These are phyloP conservation scores for Rhipidura dahli DNA, from an alignment of 2,113 vertebrate species.

Conservation along the genomic window DNA sequence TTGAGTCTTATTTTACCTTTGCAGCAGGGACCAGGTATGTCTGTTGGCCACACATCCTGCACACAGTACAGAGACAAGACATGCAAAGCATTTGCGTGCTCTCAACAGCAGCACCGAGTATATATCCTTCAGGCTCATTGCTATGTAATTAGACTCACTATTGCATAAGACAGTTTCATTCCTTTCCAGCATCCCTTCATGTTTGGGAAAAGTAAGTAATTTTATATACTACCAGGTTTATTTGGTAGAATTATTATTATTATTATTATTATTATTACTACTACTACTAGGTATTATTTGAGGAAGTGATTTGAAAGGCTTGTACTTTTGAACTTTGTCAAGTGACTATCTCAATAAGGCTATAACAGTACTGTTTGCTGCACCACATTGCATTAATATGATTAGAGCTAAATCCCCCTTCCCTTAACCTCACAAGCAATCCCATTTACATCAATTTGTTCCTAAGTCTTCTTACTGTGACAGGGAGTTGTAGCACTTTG, in stretches of 20 bases:
- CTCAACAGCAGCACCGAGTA: not conserved
- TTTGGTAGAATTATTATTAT: too few species aligned
- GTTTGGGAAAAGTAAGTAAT: not conserved
- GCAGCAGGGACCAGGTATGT: not conserved
- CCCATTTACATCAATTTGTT: constrained; percentile 10
- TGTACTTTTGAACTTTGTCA: not conserved
- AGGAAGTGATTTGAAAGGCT: not conserved
- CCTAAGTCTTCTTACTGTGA: not conserved
- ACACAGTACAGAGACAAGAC: not conserved
- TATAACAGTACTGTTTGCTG: not conserved
- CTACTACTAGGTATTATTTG: too few species aligned
- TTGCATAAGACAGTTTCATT: not conserved
- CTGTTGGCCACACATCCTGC: not conserved
- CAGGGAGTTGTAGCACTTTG: not conserved
- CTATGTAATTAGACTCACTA: not conserved
- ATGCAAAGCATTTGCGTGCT: not conserved
- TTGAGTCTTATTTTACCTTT: not conserved
- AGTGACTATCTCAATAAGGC: not conserved
- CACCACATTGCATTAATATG: not conserved
- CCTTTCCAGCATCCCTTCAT: not conserved
- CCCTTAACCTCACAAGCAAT: constrained; percentile 22
- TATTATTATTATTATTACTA: too few species aligned
- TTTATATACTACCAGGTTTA: not conserved
- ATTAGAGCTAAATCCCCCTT: constrained; percentile 24
- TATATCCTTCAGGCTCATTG: not conserved